These are phyloP conservation scores for Calameuta pallipes DNA, from an alignment of 2,888 invertebrate species.

Conservation along the genomic window DNA sequence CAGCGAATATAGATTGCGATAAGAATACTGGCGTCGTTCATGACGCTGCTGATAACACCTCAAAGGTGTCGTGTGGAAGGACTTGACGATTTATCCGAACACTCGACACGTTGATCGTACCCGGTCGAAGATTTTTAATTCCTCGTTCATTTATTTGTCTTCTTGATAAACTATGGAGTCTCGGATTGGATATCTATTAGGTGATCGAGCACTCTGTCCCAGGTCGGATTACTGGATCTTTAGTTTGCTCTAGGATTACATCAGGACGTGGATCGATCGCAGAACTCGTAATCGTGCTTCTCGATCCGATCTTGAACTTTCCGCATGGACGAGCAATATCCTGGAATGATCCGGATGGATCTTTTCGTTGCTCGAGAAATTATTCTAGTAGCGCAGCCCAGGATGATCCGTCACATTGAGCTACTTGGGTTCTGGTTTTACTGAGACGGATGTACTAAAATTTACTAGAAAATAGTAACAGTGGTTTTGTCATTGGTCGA, in stretches of 20 bases:
- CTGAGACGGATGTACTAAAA: neutral
- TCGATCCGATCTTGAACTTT: neutral
- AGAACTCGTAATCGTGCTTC: neutral
- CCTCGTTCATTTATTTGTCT: neutral
- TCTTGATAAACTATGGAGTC: too few relatives aligned
- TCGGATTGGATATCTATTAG: neutral
- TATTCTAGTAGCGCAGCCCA: neutral
- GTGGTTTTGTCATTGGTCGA: neutral
- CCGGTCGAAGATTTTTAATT: neutral
- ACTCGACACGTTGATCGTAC: neutral
- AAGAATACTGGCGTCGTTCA: neutral
- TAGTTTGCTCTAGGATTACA: neutral
- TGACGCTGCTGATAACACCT: neutral
- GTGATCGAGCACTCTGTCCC: neutral
- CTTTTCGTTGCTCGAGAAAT: neutral
- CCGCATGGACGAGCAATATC: neutral
- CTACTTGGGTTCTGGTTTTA: neutral
- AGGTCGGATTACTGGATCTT: neutral
- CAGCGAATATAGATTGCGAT: neutral
- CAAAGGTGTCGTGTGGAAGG: neutral
- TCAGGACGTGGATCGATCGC: neutral
- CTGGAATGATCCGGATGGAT: neutral
- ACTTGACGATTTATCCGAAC: neutral
- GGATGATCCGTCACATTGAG: neutral
- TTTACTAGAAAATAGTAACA: neutral